Base-by-base conservation (phyloP, 2,797 vertebrate species). In the Micromesistius poutassou region DNA sequence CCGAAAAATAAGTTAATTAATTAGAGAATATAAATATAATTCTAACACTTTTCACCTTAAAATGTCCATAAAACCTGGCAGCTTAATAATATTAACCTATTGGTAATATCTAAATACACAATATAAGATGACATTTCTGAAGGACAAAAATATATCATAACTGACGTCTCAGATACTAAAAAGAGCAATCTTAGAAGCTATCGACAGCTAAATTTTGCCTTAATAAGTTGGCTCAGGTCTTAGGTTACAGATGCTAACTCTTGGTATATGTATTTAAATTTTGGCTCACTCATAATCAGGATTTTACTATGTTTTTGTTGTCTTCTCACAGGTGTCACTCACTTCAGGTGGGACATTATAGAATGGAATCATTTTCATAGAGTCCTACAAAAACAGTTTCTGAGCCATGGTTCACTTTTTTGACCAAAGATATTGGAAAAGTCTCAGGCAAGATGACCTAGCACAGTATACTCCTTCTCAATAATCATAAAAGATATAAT, bases 81-180 rank as follows among this genome's bases (percentile, higher is more conserved):
- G 78, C 82, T 76, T 78, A 85, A 38, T 71, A 77, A 38, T 71
- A 77, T 30, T 80, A 73, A 82, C 79, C 78, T 80, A 83, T 74
- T 80, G 72, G 80, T 78, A 62, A 87, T 83, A 81, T 86, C 82
- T 68, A 86, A 85, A 86, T 88, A 87, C 88, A 88, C 68, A 40
- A 84, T 87, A 72, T 71, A 77, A 79, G 74, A 62, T 31, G 80
- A 89, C 90, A 90, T 90, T 91, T 84, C 82, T 84, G 78, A 85
- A 82, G 80, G 84, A 85, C 28, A 30, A 71, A 30, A 71, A 33
- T 71, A 71, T 71, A 71, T 71, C 70, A 28, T 68, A 28, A 12
- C 7, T 68, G 62, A 68, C 8, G 10, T 12, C n/a, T 28, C 62
- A 28, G 62, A 68, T 68, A 28, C 25, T 33, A 33, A 71, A 71